These are phyloP conservation scores for Papilio dardanus DNA, from an alignment of 1,140 invertebrate species.

Conservation along the genomic window DNA sequence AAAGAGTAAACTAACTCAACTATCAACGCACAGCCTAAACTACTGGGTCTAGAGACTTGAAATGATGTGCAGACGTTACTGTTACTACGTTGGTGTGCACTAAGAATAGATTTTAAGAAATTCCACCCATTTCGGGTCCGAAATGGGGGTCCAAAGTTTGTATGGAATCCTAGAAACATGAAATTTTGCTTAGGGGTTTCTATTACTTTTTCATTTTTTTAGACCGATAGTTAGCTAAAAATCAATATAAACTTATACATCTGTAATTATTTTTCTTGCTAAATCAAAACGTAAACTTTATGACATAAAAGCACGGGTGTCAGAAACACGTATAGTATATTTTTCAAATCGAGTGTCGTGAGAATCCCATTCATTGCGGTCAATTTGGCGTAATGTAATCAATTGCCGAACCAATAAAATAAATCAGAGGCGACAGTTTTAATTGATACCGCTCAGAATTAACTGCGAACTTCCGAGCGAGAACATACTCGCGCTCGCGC, in stretches of 20 bases:
- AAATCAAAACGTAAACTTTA: not conserved
- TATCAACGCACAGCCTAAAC: too few relatives aligned
- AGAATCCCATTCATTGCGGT: constrained; percentile 75
- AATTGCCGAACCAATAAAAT: constrained; percentile 81
- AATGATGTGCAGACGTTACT: too few relatives aligned
- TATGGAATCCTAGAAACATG: too few relatives aligned
- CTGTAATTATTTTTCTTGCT: not conserved
- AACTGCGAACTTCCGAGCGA: constrained; percentile 53
- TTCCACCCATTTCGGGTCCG: too few relatives aligned
- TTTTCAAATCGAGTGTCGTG: constrained; percentile 56
- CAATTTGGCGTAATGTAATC: constrained; percentile 82
- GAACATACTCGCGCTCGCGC: constrained; percentile 23
- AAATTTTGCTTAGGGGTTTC: too few relatives aligned
- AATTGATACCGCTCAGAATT: constrained; percentile 78
- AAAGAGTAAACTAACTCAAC: too few relatives aligned
- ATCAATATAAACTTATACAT: too few relatives aligned
- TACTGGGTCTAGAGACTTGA: too few relatives aligned
- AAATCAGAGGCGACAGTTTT: constrained; percentile 80
- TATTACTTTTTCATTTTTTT: not conserved
- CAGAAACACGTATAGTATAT: constrained; percentile 13
- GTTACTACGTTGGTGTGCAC: too few relatives aligned
- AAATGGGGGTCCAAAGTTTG: too few relatives aligned
- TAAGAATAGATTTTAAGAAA: too few relatives aligned
- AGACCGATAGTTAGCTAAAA: too few relatives aligned
- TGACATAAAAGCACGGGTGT: constrained; percentile 16